Percentiles rank a stretch among this genome's conserved stretches.
These are phyloP conservation scores for Rapana venosa DNA, from an alignment of 2,888 invertebrate genomes.

Conservation along the genomic window DNA sequence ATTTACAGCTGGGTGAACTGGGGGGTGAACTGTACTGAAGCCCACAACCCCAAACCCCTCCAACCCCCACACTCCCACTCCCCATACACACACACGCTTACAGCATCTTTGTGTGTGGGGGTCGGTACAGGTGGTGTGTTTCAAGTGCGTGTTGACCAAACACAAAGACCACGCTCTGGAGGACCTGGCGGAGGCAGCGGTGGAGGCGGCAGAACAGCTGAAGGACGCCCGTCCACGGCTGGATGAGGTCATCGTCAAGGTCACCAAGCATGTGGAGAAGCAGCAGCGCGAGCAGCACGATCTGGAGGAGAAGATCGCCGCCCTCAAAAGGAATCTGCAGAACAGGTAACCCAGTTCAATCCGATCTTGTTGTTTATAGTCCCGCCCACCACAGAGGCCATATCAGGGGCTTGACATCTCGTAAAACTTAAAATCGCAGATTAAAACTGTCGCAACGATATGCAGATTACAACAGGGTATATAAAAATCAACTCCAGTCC, in stretches of 20 bases:
- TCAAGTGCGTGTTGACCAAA: constrained; percentile 33
- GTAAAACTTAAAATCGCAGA: too few relatives aligned
- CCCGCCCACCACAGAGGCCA: too few relatives aligned
- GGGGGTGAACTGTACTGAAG: background rate
- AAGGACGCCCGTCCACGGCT: background rate
- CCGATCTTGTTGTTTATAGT: too few relatives aligned
- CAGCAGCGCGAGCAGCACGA: constrained; percentile 24
- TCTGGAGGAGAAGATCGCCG: constrained; percentile 22
- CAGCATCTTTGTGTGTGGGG: background rate
- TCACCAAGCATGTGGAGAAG: background rate
- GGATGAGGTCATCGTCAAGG: background rate
- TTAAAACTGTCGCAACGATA: too few relatives aligned
- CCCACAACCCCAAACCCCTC: background rate
- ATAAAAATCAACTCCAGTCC: too few relatives aligned
- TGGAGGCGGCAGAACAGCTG: background rate
- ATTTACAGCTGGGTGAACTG: background rate
- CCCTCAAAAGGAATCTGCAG: constrained; percentile 6
- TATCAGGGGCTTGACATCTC: too few relatives aligned
- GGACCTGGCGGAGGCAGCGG: constrained; percentile 18
- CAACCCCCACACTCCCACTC: background rate
- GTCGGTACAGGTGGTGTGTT: constrained; percentile 9
- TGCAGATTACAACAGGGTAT: too few relatives aligned
- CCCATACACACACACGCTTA: background rate
- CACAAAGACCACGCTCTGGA: constrained; percentile 28
- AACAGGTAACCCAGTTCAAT: too few relatives aligned